A percentile compares a stretch with the other conserved stretches of the same genome.
These are phyloP conservation scores for Podarcis muralis DNA, from an alignment of 2,113 vertebrate genomes.

Conservation along the genomic window DNA sequence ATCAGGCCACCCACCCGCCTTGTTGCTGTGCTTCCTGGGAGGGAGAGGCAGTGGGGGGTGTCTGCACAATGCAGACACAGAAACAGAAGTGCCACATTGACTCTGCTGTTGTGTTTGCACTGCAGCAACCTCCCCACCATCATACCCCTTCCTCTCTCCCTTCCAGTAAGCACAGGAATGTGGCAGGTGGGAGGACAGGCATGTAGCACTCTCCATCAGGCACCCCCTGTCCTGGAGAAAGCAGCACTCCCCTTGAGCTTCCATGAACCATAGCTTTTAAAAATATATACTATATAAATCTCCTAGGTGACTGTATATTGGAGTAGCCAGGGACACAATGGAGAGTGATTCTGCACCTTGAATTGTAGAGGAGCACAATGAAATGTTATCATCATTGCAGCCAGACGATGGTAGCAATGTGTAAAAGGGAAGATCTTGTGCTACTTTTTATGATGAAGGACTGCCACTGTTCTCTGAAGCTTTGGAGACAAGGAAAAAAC, in stretches of 20 bases:
- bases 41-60: too few species aligned
- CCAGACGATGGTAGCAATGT: not conserved
- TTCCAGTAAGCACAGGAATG: too few species aligned
- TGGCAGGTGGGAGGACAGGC: too few species aligned
- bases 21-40: too few species aligned
- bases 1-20: too few species aligned
- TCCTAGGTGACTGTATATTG: not conserved
- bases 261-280: not conserved
- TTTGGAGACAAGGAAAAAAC: not conserved
- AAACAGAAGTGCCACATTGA: too few species aligned
- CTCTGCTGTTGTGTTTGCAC: too few species aligned
- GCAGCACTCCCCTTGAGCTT: not conserved
- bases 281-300: not conserved
- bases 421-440: not conserved
- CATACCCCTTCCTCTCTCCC: too few species aligned
- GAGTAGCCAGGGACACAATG: not conserved
- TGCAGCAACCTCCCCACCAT: too few species aligned
- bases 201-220: too few species aligned
- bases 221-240: too few species aligned
- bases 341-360: not conserved
- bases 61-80: too few species aligned
- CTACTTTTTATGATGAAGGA: not conserved
- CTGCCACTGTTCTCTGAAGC: not conserved
- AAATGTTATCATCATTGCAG: not conserved
- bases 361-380: not conserved